Evolutionary conservation across 1,140 invertebrate species (phyloP), one percentile per base, ranked within the genome.

Genomic region (Drosophila subobscura): DNA sequence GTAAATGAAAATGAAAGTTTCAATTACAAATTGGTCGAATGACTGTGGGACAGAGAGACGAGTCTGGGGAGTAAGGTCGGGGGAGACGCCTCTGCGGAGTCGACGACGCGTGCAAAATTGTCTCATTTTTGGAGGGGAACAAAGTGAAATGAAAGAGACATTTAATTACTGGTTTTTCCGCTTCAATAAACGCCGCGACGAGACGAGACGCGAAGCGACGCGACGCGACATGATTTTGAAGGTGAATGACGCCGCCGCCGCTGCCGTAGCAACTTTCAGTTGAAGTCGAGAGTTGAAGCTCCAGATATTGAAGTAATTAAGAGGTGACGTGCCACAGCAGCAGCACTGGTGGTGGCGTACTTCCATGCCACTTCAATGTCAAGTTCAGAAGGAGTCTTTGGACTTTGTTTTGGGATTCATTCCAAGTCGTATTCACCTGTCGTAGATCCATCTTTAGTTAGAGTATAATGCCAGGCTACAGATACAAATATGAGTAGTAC

Each of bases 1-100:
- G 65, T 27, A 80, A 85, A 77, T 79, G 77, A 85, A 85, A 86
- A 85, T 77, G 81, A 85, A 85, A 85, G 80, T 85, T 85, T 85
- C 77, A 74, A 80, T 86, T 85, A 86, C 77, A 80, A 73, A 73
- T 67, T 81, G 72, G 60, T 64, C 72, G 22, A 56, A 50, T 51
- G 47, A 10, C 23, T 51, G 45, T 50, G 8, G 51, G 14, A 37
- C 33, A 37, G 33, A 37, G 33, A 37, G 33, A 37, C 33, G 33
- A 41, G 16, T 20, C 16, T 20, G 16, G 16, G 16, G 16, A 20
- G 16, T 16, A 42, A 22, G 27, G 41, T 42, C 42, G 58, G 5
- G 33, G 40, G 51, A 25, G 33, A 33, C 29, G 8, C 29, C 29
- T 10, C 33, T 12, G 33, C 4, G 33, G 10, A 37, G 33, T 37